phyloP scores from a whole-genome alignment of 2,113 vertebrate species.

The Eulemur macaco region DNA sequence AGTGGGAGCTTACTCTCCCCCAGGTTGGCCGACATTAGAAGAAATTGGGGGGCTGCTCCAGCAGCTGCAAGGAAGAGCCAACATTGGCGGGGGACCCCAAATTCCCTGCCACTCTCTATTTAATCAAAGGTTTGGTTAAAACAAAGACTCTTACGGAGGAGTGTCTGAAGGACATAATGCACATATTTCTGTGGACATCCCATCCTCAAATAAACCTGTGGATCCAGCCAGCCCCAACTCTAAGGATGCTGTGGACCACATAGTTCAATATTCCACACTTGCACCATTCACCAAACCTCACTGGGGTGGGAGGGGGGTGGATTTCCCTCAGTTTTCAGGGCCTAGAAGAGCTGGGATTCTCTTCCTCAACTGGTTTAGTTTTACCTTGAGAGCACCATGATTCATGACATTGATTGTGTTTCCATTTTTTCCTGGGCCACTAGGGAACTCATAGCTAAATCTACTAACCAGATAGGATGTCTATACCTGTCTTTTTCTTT shows the following conservation, averaged over 20 bases:
- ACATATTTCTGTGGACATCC: neutral
- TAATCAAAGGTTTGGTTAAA: neutral
- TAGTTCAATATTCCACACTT: neutral
- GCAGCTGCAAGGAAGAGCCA: neutral
- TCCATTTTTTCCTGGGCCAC: neutral
- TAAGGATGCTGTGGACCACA: neutral
- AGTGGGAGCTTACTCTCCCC: rapidly evolving
- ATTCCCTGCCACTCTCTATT: neutral
- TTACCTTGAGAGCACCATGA: neutral
- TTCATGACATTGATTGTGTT: neutral
- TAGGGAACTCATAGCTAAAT: neutral
- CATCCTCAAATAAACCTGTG: neutral
- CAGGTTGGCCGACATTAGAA: neutral
- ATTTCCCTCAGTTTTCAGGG: neutral
- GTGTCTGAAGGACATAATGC: neutral
- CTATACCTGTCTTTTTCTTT: neutral
- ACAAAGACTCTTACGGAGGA: neutral
- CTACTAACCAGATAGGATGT: neutral
- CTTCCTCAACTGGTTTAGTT: neutral
- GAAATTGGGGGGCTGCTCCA: neutral
- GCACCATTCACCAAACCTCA: neutral
- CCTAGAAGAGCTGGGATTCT: neutral
- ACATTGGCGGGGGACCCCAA: neutral
- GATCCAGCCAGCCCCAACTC: neutral
- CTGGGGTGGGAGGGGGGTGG: neutral